Evolutionary conservation across 2,888 invertebrate genomes (phyloP), one percentile per base, ranked within the genome.

Genomic region (Psylliodes chrysocephalus): DNA sequence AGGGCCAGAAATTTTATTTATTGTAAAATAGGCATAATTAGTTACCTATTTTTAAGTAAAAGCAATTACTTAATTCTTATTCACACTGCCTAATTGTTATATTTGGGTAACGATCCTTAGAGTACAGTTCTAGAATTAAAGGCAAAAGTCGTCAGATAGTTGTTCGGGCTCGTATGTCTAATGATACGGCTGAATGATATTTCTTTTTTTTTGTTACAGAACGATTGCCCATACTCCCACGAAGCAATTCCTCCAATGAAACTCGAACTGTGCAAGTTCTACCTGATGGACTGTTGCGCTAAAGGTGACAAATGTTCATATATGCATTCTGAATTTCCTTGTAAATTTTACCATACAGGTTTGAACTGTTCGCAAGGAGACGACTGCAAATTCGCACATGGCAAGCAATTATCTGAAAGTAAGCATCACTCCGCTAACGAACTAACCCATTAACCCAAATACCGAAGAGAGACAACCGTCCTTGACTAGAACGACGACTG

Each of bases 261-360:
- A 84, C 88, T 93, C 86, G 98, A 98, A 82, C 84, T 97, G 1
- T 98, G 98, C 83, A 98, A 97, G 84, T 98, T 96, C 84, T 98
- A 97, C 84, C 84, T 97, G 64, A 94, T 93, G 90, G 95, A 95
- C 72, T 94, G 94, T 81, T 98, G 98, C 84, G 92, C 94, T 56
- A 98, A 97, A 84, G 90, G 94, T 76, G 96, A 96, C 74, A 94
- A 95, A 83, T 98, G 98, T 84, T 87, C 94, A 15, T 98, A 95
- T 80, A 93, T 98, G 93, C 98, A 98, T 84, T 90, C 92, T 76
- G 96, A 97, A 82, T 98, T 96, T 82, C 98, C 98, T 14, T 98
- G 98, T 84, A 97, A 97, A 86, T 97, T 92, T 84, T 96, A 91
- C 83, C 97, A 98, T 81, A 93, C 96, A 55, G 96, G 96, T 68